These are phyloP conservation scores for Saturnia japonica DNA, from an alignment of 2,888 invertebrate species.

Conservation along the genomic window DNA sequence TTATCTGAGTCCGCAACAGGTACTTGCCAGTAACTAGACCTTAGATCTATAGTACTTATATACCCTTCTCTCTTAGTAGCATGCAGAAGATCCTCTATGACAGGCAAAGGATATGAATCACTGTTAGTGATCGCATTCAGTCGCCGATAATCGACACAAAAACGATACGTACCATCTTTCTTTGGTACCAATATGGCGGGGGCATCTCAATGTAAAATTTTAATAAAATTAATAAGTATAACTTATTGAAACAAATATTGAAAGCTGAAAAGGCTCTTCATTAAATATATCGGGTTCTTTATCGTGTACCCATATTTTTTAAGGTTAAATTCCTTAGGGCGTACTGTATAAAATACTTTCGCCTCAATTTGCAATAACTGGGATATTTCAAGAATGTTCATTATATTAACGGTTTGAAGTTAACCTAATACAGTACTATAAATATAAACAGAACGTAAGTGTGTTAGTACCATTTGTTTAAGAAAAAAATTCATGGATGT, in stretches of 20 bases:
- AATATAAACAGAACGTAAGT: not conserved
- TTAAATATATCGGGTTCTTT: conserved; percentile 2
- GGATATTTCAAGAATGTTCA: conserved; percentile 36
- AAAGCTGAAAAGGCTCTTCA: not conserved
- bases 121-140: too few species aligned
- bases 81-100: too few species aligned
- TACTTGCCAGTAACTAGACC: too few species aligned
- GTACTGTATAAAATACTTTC: conserved; percentile 30
- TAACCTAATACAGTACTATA: conserved; percentile 8
- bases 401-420: conserved; percentile 24
- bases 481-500: not conserved
- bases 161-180: too few species aligned
- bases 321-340: conserved; percentile 19
- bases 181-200: too few species aligned
- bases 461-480: not conserved
- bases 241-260: not conserved
- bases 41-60: too few species aligned
- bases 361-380: conserved; percentile 34
- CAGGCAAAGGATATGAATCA: too few species aligned
- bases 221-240: too few species aligned
- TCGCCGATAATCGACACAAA: too few species aligned
- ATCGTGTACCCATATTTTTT: conserved; percentile 22
- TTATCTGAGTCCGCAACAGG: too few species aligned
- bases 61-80: too few species aligned
- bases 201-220: too few species aligned